Evolutionary conservation across 2,888 invertebrate genomes (phyloP).

Genomic region (Bugulina stolonifera): DNA sequence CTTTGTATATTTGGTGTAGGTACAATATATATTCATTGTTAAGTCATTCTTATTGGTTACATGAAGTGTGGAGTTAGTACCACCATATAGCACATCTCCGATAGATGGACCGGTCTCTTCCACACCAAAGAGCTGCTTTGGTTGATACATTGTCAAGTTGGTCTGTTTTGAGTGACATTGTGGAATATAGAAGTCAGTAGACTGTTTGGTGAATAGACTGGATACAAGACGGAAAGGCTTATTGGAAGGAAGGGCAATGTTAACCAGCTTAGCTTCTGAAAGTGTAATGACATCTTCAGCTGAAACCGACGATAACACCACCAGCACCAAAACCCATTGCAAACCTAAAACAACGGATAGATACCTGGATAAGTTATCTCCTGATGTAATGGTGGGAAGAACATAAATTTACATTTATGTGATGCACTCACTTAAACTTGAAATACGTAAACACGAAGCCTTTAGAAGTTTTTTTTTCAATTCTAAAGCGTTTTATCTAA

Average conservation of each 20-base stretch:
- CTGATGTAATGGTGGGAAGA: no score
- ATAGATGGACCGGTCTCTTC: slow-evolving; percentile 3
- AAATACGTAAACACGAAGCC: no score
- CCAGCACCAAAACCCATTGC: not conserved
- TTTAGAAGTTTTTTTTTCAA: no score
- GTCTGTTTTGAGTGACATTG: slow-evolving; percentile 11
- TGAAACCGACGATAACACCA: not conserved
- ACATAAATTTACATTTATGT: no score
- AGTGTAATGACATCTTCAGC: not conserved
- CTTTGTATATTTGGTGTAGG: not conserved
- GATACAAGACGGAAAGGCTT: not conserved
- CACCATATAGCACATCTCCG: not conserved
- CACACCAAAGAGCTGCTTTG: not conserved
- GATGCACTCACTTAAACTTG: no score
- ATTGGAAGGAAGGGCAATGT: not conserved
- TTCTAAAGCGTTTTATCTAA: no score
- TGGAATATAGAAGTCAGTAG: slow-evolving; percentile 3
- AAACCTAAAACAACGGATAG: slow-evolving; percentile 1
- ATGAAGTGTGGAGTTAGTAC: not conserved
- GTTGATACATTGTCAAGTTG: slow-evolving; percentile 7
- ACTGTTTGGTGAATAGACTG: not conserved
- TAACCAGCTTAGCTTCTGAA: not conserved
- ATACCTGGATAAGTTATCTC: no score
- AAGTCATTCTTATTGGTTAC: not conserved
- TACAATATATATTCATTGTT: not conserved